Base-by-base conservation (phyloP, 2,797 vertebrate genomes). In the Sebastes vulpes region DNA sequence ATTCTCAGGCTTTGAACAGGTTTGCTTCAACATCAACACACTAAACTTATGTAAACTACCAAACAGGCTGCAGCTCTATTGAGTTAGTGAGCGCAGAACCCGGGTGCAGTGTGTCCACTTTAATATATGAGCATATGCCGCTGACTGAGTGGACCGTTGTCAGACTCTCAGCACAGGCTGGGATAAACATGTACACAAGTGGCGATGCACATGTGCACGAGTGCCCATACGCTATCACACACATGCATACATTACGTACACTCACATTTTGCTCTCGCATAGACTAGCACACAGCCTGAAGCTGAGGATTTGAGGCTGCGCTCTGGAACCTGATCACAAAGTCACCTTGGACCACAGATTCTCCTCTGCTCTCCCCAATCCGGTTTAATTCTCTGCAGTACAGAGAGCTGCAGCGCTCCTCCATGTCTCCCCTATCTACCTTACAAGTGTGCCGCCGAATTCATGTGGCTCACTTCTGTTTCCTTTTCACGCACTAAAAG, bases 301-400 rank as follows among this genome's bases (percentile, higher is more conserved):
- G 94, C 92, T 87, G 90, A 94, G 95, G 95, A 96, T 96, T 96
- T 96, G 89, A 92, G 84, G 90, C 94, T 94, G 89, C 67, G 85
- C 94, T 93, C 92, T 96, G 95, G 95, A 96, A 95, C 92, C 89
- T 91, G 92, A 95, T 95, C 95, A 95, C 95, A 96, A 96, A 96
- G 96, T 96, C 96, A 96, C 95, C 96, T 96, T 96, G 95, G 95
- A 95, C 91, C 93, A 91, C 91, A 92, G 91, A 93, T 92, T 92
- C 91, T 94, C 87, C 86, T 89, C 83, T 89, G 82, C 92, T 91
- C 87, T 90, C 79, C 88, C 61, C 93, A 95, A 95, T 95, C 93
- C 91, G 82, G 85, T 94, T 94, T 94, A 93, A 94, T 92, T 94
- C 92, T 91, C 81, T 85, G 86, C 92, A 92, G 88, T 69, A 85